phyloP scores from a whole-genome alignment of 2,797 vertebrate genomes.

The Enteromius thamalakanensis region DNA sequence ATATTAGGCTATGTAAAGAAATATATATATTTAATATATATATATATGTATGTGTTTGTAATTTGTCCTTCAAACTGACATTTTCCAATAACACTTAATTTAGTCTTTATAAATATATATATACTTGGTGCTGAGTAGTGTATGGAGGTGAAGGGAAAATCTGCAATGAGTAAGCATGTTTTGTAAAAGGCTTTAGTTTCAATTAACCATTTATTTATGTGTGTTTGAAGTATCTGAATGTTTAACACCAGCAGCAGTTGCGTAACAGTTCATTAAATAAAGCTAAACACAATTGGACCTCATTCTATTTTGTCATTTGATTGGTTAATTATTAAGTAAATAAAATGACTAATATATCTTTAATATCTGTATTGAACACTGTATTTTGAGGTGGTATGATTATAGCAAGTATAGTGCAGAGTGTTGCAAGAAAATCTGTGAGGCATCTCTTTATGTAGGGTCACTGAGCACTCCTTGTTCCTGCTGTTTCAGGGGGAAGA shows the following conservation, averaged over 20 bases:
- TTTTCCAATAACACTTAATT: neutral
- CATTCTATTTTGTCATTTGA: neutral
- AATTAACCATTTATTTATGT: neutral
- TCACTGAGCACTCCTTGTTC: conserved; percentile 42
- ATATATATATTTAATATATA: neutral
- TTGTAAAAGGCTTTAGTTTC: neutral
- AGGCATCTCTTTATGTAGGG: conserved; percentile 14
- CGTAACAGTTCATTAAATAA: neutral
- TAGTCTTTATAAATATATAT: neutral
- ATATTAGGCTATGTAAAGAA: no score
- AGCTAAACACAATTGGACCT: neutral
- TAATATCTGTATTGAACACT: neutral
- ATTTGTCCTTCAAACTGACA: neutral
- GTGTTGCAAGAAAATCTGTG: neutral
- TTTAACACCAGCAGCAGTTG: neutral
- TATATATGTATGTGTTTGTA: no score
- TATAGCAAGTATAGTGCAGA: neutral
- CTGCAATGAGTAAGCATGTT: neutral
- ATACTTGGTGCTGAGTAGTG: neutral
- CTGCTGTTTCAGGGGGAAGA: conserved; percentile 60
- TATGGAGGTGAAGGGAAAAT: neutral
- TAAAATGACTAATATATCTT: neutral
- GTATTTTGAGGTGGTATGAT: neutral
- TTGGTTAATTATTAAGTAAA: neutral
- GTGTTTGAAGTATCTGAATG: neutral